Percentiles rank a stretch among this genome's conserved stretches.
phyloP scores from a whole-genome alignment of 2,888 invertebrate species.

The Aspidiotus destructor region DNA sequence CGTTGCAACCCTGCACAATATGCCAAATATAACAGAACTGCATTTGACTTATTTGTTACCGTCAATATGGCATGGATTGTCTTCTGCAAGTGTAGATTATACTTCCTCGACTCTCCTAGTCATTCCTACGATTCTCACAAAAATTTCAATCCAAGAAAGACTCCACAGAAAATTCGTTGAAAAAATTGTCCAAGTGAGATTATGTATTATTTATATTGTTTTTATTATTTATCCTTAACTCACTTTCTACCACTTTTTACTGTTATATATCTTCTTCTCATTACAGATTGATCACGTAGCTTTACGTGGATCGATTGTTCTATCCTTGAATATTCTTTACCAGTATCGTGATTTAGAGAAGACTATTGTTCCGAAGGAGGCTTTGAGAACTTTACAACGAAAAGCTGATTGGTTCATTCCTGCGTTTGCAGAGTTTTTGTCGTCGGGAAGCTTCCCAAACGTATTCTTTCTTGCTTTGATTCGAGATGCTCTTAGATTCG shows the following conservation, averaged over 20 bases:
- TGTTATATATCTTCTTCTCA: neutral
- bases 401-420: constrained; percentile 29
- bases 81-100: constrained; percentile 58
- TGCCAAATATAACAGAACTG: constrained; percentile 49
- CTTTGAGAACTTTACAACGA: constrained; percentile 31
- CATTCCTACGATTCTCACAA: constrained; percentile 57
- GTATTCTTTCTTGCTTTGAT: constrained; percentile 34
- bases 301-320: constrained; percentile 19
- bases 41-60: constrained; percentile 62
- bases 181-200: constrained; percentile 47
- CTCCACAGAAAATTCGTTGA: constrained; percentile 53
- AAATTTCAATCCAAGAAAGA: constrained; percentile 50
- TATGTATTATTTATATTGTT: neutral
- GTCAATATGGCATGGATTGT: constrained; percentile 59
- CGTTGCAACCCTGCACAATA: constrained; percentile 57
- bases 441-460: constrained; percentile 24
- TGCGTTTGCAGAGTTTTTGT: constrained; percentile 28
- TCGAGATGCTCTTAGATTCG: constrained; percentile 29
- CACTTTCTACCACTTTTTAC: neutral
- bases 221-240: neutral
- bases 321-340: constrained; percentile 34
- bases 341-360: constrained; percentile 26
- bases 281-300: constrained; percentile 30
- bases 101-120: constrained; percentile 65
- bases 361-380: constrained; percentile 18